Evolutionary conservation across 2,888 invertebrate species (phyloP), one percentile per base, ranked within the genome.

Genomic region (Monoplex corrugatus): DNA sequence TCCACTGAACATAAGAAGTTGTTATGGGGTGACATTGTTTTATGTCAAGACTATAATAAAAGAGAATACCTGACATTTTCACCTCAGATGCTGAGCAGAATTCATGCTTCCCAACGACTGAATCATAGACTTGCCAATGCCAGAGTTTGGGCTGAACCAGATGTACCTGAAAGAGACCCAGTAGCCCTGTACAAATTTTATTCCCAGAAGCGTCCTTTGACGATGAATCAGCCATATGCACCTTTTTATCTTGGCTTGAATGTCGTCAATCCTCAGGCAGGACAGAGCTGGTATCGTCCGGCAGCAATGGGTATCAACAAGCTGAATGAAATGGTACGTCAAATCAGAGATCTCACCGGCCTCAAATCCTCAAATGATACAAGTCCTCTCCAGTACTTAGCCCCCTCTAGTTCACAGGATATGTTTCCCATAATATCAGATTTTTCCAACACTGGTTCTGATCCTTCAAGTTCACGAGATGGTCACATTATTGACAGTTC

Each of bases 271-370:
- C 92, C 93, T 19, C 89, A 92, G n/a, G 91, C 92, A 3, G 91
- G 92, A 38, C 94, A 94, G 72, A 90, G 92, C 28, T 94, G 94
- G 94, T 94, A 94, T 87, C 92, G 93, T 63, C 92, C 94, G 23
- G 91, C 93, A 40, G 93, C 94, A 16, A 94, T 94, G 93, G 94
- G 94, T 8, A 94, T 94, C 45, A 94, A 94, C 87, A 94, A 94
- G 87, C 92, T 94, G 1, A 94, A 94, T 86, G 94, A 94, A 89
- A 92, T 94, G 90, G 94, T 94, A 32, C 91, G 94, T 13, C 94
- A 94, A 92, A 93, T 94, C 43, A 91, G 94, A 19, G 94, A 94
- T 45, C 93, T 94, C 16, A 94, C 94, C 1, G 94, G 94, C 38
- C 90, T 93, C 10, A 90, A 87, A 32, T 88, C 87, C 63, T 80